phyloP scores from a whole-genome alignment of 2,888 invertebrate genomes.

The Mesoligia furuncula region DNA sequence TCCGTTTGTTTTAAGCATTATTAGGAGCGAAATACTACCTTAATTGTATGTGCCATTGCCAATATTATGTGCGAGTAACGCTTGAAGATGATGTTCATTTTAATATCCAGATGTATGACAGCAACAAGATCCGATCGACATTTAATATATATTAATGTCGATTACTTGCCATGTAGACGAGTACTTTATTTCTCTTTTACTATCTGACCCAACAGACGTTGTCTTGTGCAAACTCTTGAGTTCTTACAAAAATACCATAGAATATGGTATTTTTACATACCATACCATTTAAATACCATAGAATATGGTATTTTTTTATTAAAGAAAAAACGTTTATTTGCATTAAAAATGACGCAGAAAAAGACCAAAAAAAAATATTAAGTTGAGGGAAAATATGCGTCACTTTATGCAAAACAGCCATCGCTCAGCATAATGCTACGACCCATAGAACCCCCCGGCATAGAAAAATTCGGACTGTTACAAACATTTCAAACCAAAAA shows the following conservation, averaged over 20 bases:
- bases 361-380: background rate
- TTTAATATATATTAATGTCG: constrained; percentile 43
- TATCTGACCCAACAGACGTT: background rate
- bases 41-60: constrained; percentile 48
- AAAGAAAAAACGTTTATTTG: background rate
- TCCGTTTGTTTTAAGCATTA: background rate
- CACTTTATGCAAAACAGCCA: background rate
- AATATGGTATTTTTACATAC: too few species aligned
- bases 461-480: background rate
- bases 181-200: constrained; percentile 18
- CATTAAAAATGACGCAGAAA: background rate
- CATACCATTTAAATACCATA: background rate
- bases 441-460: background rate
- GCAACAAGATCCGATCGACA: constrained; percentile 42
- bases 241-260: background rate
- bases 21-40: constrained; percentile 15
- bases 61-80: constrained; percentile 46
- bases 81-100: constrained; percentile 50
- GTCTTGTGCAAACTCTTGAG: background rate
- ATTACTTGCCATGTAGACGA: constrained; percentile 35
- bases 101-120: constrained; percentile 57
- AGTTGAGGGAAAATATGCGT: background rate
- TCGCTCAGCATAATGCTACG: background rate
- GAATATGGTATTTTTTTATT: too few species aligned
- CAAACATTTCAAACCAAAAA: background rate